Conservation (phyloP, 1,140 invertebrate species). For the Phthorimaea operculella region DNA sequence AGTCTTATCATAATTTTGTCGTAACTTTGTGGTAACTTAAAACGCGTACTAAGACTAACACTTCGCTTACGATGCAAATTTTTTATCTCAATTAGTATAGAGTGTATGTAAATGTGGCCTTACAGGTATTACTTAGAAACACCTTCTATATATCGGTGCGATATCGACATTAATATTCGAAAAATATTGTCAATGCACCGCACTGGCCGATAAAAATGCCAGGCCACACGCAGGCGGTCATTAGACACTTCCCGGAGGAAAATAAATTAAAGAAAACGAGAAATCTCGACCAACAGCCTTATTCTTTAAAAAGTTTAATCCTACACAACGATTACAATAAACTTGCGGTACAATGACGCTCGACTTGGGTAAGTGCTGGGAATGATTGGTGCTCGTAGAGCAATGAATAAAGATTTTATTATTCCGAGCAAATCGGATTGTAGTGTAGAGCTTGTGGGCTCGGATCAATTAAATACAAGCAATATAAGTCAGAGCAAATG, state of each 20-base stretch:
- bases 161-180: constrained; percentile 61
- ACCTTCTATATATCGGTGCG: constrained; percentile 45
- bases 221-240: constrained; percentile 63
- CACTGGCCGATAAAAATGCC: constrained; percentile 61
- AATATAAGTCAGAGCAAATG: constrained; percentile 44
- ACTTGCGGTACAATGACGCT: not conserved
- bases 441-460: not conserved
- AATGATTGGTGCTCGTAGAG: not conserved
- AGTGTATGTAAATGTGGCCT: constrained; percentile 14
- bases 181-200: constrained; percentile 62
- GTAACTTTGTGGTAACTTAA: not conserved
- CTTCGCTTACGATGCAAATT: constrained; percentile 13
- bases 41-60: not conserved
- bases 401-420: not conserved
- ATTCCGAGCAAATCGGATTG: not conserved
- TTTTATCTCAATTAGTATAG: constrained; percentile 26
- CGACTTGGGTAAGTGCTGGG: not conserved
- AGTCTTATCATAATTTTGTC: not conserved
- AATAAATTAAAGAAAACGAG: constrained; percentile 67
- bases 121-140: constrained; percentile 22
- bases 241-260: constrained; percentile 63
- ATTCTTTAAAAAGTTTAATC: constrained; percentile 18
- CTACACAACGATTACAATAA: not conserved
- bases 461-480: constrained; percentile 55
- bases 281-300: constrained; percentile 53